Evolutionary conservation across 2,888 invertebrate genomes (phyloP).

Genomic region (Drosophila monieri): DNA sequence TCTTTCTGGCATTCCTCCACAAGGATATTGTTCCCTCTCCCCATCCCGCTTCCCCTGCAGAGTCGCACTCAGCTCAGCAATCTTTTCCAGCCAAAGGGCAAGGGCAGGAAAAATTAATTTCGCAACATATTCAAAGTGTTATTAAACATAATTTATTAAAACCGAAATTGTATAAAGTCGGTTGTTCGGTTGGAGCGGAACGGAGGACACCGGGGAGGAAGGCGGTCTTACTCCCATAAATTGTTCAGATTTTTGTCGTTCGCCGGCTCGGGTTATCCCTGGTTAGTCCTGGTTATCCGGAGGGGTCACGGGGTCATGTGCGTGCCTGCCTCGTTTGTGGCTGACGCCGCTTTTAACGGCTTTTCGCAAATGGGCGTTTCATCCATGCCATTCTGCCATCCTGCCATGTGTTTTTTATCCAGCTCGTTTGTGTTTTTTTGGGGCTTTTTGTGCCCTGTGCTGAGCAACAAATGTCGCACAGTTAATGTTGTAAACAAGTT

Average conservation of each 20-base stretch:
- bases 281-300: conserved; percentile 33
- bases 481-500: conserved; percentile 79
- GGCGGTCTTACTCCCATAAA: conserved; percentile 55
- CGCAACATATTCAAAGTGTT: conserved; percentile 79
- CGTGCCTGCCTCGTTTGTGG: conserved; percentile 53
- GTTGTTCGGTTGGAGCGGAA: neutral
- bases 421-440: conserved; percentile 14
- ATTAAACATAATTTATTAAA: conserved; percentile 82
- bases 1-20: conserved; percentile 38
- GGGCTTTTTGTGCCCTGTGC: conserved; percentile 3
- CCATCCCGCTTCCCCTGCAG: neutral
- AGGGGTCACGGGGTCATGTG: conserved; percentile 64
- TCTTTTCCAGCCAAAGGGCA: conserved; percentile 27
- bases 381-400: conserved; percentile 12
- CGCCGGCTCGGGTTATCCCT: conserved; percentile 17
- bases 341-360: conserved; percentile 55
- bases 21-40: conserved; percentile 12
- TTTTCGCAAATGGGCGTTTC: conserved; percentile 52
- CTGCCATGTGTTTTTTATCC: conserved; percentile 35
- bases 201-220: too few species aligned
- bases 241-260: conserved; percentile 64
- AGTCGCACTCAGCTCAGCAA: neutral
- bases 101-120: conserved; percentile 76
- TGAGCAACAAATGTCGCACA: conserved; percentile 76
- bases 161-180: conserved; percentile 74